Evolutionary conservation across 2,797 vertebrate species (phyloP), one percentile per base, ranked within the genome.

Genomic region (Falco berigora): DNA sequence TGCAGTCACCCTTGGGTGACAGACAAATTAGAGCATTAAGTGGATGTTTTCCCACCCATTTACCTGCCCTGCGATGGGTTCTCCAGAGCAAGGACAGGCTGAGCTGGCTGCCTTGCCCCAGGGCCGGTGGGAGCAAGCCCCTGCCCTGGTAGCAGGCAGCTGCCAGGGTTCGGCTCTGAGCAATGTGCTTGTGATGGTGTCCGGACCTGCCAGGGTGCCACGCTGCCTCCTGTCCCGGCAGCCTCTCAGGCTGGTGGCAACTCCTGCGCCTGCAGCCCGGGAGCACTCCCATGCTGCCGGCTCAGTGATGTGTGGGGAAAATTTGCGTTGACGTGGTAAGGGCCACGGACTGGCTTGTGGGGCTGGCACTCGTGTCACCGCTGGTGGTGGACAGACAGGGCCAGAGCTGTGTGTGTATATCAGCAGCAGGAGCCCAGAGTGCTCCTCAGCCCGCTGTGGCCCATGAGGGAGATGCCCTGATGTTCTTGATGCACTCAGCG

Each of bases 11-110:
- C 64, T 86, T 1, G 20, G 38, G 58, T 76, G 72, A 62, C 58
- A 90, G 78, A 72, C 55, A 94, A 83, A 78, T 86, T 30, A 93
- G 92, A 96, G 90, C 93, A 52, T 91, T 92, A 83, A 77, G 82
- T 68, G 72, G 85, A 86, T 82, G 61, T 92, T 95, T 92, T 85
- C 84, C 2, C 2, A 36, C 27, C 40, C 4, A 0, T 93, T 81
- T 88, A 55, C 71, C 75, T 92, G 67, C 59, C 42, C 74, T 55
- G 38, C 7, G 2, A 50, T 4, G 49, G n/a, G 49, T n/a, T n/a
- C 42, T 87, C 19, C 2, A 4, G 88, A 82, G 80, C 5, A 0
- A 49, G 67, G 76, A 67, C 4, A 19, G 34, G 40, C 77, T 84
- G 71, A 93, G 67, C 53, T 84, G 78, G 66, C 67, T 90, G 81